These are phyloP conservation scores for Oopsacas minuta DNA, from an alignment of 37 sponge, comb jelly and placozoan species.

Conservation along the genomic window DNA sequence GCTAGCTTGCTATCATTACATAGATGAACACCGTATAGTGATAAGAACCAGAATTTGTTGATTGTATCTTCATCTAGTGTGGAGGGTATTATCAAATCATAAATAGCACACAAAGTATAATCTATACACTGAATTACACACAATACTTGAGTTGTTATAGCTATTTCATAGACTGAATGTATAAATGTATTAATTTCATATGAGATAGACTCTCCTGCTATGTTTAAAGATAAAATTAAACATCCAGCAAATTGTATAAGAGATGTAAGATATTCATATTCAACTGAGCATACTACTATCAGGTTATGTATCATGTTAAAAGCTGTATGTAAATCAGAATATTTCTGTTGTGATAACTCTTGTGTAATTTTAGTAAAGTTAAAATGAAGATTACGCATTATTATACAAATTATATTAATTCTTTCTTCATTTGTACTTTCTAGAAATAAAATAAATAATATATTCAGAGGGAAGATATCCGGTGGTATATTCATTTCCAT, in stretches of 20 bases:
- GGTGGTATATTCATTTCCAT: neutral
- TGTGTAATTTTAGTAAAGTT: neutral
- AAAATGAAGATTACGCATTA: neutral
- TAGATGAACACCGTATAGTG: neutral
- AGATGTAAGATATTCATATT: neutral
- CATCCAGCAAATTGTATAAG: neutral
- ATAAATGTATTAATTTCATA: neutral
- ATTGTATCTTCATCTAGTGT: neutral
- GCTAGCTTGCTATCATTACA: neutral
- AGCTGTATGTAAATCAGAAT: neutral
- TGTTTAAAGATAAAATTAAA: neutral
- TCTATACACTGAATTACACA: neutral
- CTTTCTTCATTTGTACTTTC: neutral
- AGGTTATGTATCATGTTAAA: neutral
- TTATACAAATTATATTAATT: neutral
- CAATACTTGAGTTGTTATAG: neutral
- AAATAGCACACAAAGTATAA: neutral
- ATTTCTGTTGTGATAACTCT: neutral
- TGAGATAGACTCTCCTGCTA: neutral
- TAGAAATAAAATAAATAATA: neutral
- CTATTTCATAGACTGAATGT: neutral
- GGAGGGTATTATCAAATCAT: neutral
- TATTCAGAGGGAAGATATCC: neutral
- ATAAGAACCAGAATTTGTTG: neutral
- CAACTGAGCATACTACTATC: neutral